Base-by-base conservation (phyloP, 64 coral and sea anemone species). In the Dendronephthya gigantea region DNA sequence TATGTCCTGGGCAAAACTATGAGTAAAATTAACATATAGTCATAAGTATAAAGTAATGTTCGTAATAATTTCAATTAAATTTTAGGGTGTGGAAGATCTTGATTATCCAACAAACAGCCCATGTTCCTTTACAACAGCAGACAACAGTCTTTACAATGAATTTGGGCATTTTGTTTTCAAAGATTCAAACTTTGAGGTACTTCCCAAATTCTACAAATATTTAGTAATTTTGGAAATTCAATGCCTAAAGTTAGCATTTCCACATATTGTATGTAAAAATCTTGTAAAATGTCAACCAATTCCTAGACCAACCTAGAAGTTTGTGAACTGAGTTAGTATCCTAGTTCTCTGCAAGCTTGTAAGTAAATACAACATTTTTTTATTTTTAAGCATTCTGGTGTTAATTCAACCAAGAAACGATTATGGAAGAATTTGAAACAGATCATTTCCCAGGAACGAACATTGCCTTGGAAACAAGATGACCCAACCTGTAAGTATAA, bases 381-480 rank as follows among this genome's bases (percentile, higher is more conserved):
- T 66, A n/a, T 39, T 84, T n/a, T 84, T 27, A 59, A 97, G 94
- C 94, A 97, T 28, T 97, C 94, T 55, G 94, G 94, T 52, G 70
- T 92, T 6, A 93, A 89, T 90, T 90, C 92, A 47, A 88, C 89
- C 9, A 97, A 91, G 70, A 93, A 92, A 72, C 93, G 89, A 65
- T 86, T 92, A 0, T 97, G 94, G 94, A 97, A 97, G 74, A 97
- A 97, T 83, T 90, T 97, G 45, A 97, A 97, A 43, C 94, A 97
- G 51, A 97, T 97, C 29, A 82, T 97, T 25, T 82, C 91, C 9
- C 87, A 93, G 41, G 94, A 97, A 37, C 90, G 94, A 75, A 87
- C 90, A 62, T 86, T 93, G 74, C 91, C 92, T 49, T 97, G 94
- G 94, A 97, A 97, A 83, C 89, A 97, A 59, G 92, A 97, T 97